Percentiles rank a stretch among this genome's conserved stretches.
Conservation (phyloP, 1,140 invertebrate species). For the Spodoptera litura region DNA sequence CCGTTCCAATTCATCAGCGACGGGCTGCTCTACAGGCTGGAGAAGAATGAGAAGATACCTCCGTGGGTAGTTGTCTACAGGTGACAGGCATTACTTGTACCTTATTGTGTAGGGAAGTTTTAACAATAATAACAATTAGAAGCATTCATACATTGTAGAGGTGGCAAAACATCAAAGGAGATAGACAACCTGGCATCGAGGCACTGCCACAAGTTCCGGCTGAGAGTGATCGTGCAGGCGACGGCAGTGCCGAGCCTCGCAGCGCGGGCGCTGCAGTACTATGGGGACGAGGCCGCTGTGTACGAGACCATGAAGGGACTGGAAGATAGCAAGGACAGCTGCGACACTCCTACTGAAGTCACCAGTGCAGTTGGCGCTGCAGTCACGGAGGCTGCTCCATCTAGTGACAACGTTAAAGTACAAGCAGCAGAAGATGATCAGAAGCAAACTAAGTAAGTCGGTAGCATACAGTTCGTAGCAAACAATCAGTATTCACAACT, state of each 20-base stretch:
- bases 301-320: slow-evolving; percentile 44
- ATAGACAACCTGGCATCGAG: slow-evolving; percentile 75
- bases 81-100: slow-evolving; percentile 50
- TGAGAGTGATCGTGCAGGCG: slow-evolving; percentile 68
- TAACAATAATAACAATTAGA: background rate
- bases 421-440: too few species aligned
- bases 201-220: slow-evolving; percentile 72
- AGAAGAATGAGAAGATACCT: slow-evolving; percentile 77
- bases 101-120: background rate
- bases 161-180: slow-evolving; percentile 69
- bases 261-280: slow-evolving; percentile 53
- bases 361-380: background rate
- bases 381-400: too few species aligned
- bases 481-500: too few species aligned
- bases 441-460: too few species aligned
- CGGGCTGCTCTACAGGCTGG: slow-evolving; percentile 67
- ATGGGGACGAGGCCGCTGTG: slow-evolving; percentile 54
- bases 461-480: too few species aligned
- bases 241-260: slow-evolving; percentile 54
- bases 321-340: background rate
- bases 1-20: slow-evolving; percentile 60
- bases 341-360: background rate
- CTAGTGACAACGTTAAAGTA: too few species aligned
- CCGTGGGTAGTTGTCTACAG: slow-evolving; percentile 74
- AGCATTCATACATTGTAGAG: slow-evolving; percentile 61